Percentiles rank a stretch among this genome's conserved stretches.
phyloP scores from a whole-genome alignment of 2,797 vertebrate species.

The Neosalanx taihuensis region DNA sequence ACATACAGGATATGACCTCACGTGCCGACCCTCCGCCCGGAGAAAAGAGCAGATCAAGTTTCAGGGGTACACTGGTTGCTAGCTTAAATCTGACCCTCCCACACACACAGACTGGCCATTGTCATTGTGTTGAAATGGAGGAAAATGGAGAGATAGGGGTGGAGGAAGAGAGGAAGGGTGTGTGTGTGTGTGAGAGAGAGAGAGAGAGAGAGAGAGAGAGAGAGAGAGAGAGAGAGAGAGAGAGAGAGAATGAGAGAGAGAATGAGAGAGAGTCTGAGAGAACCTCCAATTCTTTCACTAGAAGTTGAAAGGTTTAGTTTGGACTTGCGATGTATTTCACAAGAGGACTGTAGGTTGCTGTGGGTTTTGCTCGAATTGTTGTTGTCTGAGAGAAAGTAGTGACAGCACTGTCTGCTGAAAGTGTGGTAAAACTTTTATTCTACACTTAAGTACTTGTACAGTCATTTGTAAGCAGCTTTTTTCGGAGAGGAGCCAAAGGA shows the following conservation, averaged over 20 bases:
- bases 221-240: background rate
- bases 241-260: background rate
- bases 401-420: background rate
- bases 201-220: background rate
- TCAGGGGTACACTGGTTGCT: constrained; percentile 3
- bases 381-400: too few species aligned
- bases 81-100: constrained; percentile 32
- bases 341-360: too few species aligned
- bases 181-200: too few species aligned
- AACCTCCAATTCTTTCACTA: background rate
- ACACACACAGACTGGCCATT: constrained; percentile 4
- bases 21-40: constrained; percentile 55
- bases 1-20: constrained; percentile 27
- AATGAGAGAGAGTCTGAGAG: background rate
- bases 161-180: background rate
- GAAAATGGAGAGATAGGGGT: background rate
- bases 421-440: background rate
- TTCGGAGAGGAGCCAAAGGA: too few species aligned
- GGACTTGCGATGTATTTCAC: background rate
- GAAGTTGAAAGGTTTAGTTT: background rate
- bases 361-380: too few species aligned
- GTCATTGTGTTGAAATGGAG: background rate
- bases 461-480: background rate
- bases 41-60: background rate
- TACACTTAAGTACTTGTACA: background rate